phyloP scores from a whole-genome alignment of 2,888 invertebrate species.

The Melipona beecheii region DNA sequence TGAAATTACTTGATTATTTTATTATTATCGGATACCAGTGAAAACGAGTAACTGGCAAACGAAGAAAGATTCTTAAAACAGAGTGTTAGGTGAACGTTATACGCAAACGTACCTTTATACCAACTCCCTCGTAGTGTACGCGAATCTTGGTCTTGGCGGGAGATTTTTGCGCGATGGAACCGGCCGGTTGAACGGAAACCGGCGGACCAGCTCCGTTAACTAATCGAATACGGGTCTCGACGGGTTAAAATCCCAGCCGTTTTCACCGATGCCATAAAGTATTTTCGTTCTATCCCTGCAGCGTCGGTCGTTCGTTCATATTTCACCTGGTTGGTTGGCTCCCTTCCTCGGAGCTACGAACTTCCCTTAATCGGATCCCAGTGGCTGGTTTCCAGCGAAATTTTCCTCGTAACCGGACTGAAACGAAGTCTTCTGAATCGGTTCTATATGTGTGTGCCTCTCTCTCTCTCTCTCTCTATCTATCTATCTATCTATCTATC shows the following conservation, averaged over 20 bases:
- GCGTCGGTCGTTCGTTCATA: slow-evolving; percentile 20
- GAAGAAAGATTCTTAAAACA: too few relatives aligned
- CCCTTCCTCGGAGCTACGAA: slow-evolving; percentile 23
- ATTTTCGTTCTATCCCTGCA: slow-evolving; percentile 21
- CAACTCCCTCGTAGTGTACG: too few relatives aligned
- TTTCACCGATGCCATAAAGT: slow-evolving; percentile 32
- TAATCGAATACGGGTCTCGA: slow-evolving; percentile 35
- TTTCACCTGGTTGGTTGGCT: slow-evolving; percentile 29
- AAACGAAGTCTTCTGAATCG: slow-evolving; percentile 1
- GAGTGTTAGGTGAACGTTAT: too few relatives aligned
- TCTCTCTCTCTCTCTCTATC: background rate
- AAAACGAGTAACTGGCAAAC: too few relatives aligned
- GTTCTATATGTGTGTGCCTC: background rate
- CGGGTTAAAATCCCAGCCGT: slow-evolving; percentile 31
- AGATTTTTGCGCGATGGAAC: background rate
- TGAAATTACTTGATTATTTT: too few relatives aligned
- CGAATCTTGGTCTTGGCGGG: too few relatives aligned
- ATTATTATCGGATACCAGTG: too few relatives aligned
- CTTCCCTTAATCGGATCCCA: slow-evolving; percentile 38
- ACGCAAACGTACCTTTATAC: too few relatives aligned
- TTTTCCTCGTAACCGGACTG: slow-evolving; percentile 36
- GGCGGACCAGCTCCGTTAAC: slow-evolving; percentile 11
- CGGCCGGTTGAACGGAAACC: background rate
- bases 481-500: background rate
- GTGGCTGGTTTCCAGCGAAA: slow-evolving; percentile 42